These are phyloP conservation scores for Cenopis cana DNA, from an alignment of 2,888 invertebrate genomes.

Conservation along the genomic window DNA sequence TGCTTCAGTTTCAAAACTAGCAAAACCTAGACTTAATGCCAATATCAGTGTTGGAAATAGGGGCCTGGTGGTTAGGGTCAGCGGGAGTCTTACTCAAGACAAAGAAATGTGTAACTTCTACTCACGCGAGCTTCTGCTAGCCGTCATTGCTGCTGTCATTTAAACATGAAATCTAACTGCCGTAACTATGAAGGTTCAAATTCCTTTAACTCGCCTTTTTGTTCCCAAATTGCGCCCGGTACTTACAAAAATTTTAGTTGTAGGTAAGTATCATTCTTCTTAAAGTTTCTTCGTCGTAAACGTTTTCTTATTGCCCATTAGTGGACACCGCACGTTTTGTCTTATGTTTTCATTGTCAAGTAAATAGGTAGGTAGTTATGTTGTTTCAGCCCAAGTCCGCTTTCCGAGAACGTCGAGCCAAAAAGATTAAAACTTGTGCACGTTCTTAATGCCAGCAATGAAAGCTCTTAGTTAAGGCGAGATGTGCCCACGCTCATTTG, in stretches of 20 bases:
- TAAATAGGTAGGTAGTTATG: not conserved
- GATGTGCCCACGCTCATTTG: not conserved
- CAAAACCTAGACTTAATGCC: no score
- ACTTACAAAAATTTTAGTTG: not conserved
- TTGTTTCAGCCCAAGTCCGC: conserved; percentile 24
- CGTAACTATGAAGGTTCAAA: no score
- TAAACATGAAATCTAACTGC: no score
- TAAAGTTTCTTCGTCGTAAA: conserved; percentile 12
- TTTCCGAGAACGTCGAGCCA: not conserved
- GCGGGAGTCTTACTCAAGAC: no score
- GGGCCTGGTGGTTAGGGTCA: no score
- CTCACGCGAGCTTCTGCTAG: no score
- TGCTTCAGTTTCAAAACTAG: no score
- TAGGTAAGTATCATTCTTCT: not conserved
- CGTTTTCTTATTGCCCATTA: conserved; percentile 23
- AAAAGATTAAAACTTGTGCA: conserved; percentile 33
- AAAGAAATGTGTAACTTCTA: no score
- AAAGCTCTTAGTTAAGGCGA: not conserved
- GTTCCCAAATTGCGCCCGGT: no score
- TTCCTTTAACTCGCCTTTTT: no score
- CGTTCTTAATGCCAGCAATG: not conserved
- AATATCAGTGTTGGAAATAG: no score
- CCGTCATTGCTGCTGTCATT: no score
- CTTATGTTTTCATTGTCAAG: conserved; percentile 35
- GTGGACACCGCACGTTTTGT: conserved; percentile 31